phyloP scores from a whole-genome alignment of 2,113 vertebrate species.

The Plectropomus leopardus region DNA sequence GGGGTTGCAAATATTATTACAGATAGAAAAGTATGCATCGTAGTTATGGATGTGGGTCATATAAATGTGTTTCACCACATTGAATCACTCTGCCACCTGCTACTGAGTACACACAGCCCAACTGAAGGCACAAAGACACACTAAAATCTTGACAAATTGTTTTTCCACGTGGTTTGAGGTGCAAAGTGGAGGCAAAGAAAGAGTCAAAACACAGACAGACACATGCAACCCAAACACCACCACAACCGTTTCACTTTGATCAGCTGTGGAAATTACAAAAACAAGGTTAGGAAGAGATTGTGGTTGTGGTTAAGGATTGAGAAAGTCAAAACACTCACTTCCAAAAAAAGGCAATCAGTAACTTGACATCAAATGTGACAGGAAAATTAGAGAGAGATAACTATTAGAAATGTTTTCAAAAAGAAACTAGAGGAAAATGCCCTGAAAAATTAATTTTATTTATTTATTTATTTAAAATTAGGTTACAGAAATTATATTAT shows the following conservation, averaged over 20 bases:
- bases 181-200: constrained; percentile 12
- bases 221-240: background rate
- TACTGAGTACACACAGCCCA: background rate
- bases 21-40: background rate
- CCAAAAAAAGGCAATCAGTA: too few relatives aligned
- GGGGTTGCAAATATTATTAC: background rate
- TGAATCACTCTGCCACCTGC: background rate
- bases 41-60: constrained; percentile 2
- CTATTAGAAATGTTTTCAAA: too few relatives aligned
- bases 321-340: background rate
- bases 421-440: too few relatives aligned
- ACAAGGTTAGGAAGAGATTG: constrained; percentile 9
- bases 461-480: too few relatives aligned
- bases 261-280: background rate
- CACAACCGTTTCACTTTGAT: background rate
- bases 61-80: background rate
- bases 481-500: too few relatives aligned
- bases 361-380: too few relatives aligned
- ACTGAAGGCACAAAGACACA: constrained; percentile 16
- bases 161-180: constrained; percentile 51
- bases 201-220: constrained; percentile 39
- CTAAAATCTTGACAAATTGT: background rate
- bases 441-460: too few relatives aligned
- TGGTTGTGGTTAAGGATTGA: background rate
- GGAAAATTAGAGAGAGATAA: too few relatives aligned